These are phyloP conservation scores for Girardinus metallicus DNA, from an alignment of 2,797 vertebrate species.

Conservation along the genomic window DNA sequence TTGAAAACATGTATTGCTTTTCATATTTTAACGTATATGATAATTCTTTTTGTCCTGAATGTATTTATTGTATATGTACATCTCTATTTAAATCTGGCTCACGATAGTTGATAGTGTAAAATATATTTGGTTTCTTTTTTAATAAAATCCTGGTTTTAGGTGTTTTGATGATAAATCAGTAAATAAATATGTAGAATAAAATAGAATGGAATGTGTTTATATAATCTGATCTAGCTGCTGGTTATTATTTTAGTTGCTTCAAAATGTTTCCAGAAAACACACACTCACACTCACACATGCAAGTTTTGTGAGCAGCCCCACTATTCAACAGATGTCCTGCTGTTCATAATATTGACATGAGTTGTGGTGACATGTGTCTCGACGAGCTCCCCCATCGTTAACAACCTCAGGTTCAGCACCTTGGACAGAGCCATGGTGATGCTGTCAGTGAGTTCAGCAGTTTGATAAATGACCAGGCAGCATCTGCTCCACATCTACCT, in stretches of 20 bases:
- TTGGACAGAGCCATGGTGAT: slow-evolving; percentile 46
- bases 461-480: slow-evolving; percentile 57
- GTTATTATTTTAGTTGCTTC: not conserved
- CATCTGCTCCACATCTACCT: slow-evolving; percentile 44
- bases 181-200: no score
- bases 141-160: no score
- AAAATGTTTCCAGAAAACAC: not conserved
- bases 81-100: not conserved
- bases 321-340: not conserved
- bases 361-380: slow-evolving; percentile 23
- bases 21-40: not conserved
- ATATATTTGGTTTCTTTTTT: not conserved
- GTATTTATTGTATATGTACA: not conserved
- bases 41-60: not conserved
- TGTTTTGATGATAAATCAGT: no score
- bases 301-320: not conserved
- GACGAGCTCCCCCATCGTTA: slow-evolving; percentile 32
- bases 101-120: not conserved
- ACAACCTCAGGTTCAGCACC: slow-evolving; percentile 57
- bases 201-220: no score
- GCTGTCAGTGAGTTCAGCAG: slow-evolving; percentile 49
- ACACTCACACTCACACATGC: not conserved
- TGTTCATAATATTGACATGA: slow-evolving; percentile 36
- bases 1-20: not conserved
- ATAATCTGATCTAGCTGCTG: not conserved